A percentile compares a stretch with the other conserved stretches of the same genome.
Evolutionary conservation across 2,888 invertebrate species (phyloP).

Genomic region (Colletes collaris): DNA sequence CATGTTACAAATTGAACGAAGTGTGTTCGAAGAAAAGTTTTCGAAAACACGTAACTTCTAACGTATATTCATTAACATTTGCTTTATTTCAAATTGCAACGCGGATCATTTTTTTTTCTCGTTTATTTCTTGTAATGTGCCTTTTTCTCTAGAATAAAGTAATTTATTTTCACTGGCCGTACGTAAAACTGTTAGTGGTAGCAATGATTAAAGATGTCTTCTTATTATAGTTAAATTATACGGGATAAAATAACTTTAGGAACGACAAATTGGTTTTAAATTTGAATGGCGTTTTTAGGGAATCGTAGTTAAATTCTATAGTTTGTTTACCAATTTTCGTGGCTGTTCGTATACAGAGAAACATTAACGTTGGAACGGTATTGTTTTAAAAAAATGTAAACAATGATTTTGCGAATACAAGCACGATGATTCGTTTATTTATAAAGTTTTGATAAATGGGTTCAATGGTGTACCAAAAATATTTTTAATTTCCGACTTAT

Average conservation of each 20-base stretch:
- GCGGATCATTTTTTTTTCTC: neutral
- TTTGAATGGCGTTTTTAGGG: neutral
- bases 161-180: constrained; percentile 3
- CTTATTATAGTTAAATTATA: constrained; percentile 8
- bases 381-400: neutral
- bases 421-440: neutral
- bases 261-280: constrained; percentile 18
- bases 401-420: neutral
- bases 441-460: neutral
- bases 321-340: constrained; percentile 16
- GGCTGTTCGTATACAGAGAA: neutral
- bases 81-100: neutral
- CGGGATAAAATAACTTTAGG: constrained; percentile 40
- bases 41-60: constrained; percentile 7
- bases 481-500: neutral
- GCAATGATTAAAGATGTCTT: constrained; percentile 11
- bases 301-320: neutral
- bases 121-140: neutral
- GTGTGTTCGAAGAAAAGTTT: constrained; percentile 16
- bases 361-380: neutral
- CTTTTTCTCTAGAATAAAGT: constrained; percentile 4
- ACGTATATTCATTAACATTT: constrained; percentile 5
- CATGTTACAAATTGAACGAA: neutral
- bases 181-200: constrained; percentile 17
- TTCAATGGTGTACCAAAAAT: neutral